These are phyloP conservation scores for Acridotheres tristis DNA, from an alignment of 2,797 vertebrate genomes.

Conservation along the genomic window DNA sequence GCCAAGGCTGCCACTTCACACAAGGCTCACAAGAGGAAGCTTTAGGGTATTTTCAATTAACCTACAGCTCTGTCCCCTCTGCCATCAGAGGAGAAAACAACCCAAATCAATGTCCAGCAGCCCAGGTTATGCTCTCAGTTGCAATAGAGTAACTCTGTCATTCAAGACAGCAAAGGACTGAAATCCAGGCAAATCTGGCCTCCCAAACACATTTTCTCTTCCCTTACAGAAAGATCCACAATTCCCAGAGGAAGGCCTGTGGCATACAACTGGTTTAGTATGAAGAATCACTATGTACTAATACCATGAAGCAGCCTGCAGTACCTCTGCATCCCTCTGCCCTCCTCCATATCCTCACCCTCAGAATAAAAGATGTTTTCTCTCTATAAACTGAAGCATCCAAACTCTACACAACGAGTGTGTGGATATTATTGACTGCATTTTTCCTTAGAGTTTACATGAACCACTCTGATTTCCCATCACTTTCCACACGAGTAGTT, in stretches of 20 bases:
- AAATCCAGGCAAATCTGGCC: background rate
- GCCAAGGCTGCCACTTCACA: background rate
- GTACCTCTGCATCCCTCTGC: no score
- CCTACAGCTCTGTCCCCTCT: background rate
- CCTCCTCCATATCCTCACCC: background rate
- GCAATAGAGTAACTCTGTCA: background rate
- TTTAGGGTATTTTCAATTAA: background rate
- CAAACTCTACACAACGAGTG: fast-evolving
- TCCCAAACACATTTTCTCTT: background rate
- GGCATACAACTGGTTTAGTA: background rate
- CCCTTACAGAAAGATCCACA: background rate
- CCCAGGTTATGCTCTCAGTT: background rate
- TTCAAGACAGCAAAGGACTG: background rate
- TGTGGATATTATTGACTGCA: background rate
- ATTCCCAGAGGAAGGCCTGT: background rate
- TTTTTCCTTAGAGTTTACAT: background rate
- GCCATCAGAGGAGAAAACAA: background rate
- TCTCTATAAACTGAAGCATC: background rate
- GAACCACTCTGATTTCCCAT: background rate
- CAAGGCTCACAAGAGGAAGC: background rate
- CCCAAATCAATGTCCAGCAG: background rate
- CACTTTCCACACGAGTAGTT: background rate
- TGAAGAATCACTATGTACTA: background rate
- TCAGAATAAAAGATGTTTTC: background rate
- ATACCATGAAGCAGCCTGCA: background rate